Evolutionary conservation across 92 coral and sea anemone species (phyloP).

Genomic region (Parazoanthus darwini): DNA sequence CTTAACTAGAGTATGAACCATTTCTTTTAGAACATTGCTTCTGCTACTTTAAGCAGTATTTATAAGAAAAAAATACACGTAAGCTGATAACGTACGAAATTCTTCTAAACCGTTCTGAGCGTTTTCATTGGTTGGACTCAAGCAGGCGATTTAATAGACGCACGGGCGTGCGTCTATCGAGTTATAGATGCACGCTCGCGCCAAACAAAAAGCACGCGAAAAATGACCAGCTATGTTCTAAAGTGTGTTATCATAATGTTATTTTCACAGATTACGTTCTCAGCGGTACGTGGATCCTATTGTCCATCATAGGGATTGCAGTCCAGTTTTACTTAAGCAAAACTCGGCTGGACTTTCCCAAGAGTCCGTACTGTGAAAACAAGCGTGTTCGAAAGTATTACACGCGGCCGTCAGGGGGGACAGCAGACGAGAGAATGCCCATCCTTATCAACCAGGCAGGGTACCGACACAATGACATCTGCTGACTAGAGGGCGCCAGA

Average conservation of each 20-base stretch:
- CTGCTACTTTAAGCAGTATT: too few species aligned
- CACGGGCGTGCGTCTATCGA: too few species aligned
- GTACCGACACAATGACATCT: conserved; percentile 52
- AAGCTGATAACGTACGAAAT: too few species aligned
- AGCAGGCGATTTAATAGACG: too few species aligned
- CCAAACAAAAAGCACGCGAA: too few species aligned
- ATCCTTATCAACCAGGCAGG: conserved; percentile 57
- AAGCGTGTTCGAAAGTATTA: conserved; percentile 60
- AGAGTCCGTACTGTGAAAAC: conserved; percentile 74
- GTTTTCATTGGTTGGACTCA: too few species aligned
- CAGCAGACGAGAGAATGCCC: conserved; percentile 61
- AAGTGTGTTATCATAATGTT: neutral
- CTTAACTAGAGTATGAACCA: too few species aligned
- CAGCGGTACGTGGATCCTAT: conserved; percentile 63
- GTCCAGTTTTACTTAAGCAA: conserved; percentile 62
- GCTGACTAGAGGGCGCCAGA: conserved; percentile 48
- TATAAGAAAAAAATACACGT: too few species aligned
- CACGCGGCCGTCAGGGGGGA: conserved; percentile 34
- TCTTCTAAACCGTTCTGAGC: too few species aligned
- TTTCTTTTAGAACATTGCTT: too few species aligned
- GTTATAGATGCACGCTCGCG: too few species aligned
- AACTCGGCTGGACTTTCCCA: conserved; percentile 60
- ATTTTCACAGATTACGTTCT: conserved; percentile 72
- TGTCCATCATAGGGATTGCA: conserved; percentile 70
- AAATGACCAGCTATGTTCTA: too few species aligned